Evolutionary conservation across 2,888 invertebrate species (phyloP).

Genomic region (Diadegma fenestrale): DNA sequence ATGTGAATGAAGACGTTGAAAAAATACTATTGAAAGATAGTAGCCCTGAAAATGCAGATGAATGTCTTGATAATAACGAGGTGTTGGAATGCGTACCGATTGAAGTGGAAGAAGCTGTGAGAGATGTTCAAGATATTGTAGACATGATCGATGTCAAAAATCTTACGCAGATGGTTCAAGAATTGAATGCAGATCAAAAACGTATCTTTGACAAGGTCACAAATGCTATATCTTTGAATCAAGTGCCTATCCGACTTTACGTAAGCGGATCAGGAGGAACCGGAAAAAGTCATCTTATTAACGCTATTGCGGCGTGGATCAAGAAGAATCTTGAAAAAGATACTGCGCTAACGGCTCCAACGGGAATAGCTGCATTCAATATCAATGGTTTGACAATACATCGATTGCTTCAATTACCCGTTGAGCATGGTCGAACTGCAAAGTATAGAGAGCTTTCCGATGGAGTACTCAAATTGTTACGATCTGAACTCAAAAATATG

Average conservation of each 20-base stretch:
- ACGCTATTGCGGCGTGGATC: constrained; percentile 74
- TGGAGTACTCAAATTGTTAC: constrained; percentile 71
- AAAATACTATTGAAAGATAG: constrained; percentile 28
- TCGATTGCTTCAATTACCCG: constrained; percentile 77
- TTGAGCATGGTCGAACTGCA: constrained; percentile 76
- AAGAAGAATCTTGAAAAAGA: constrained; percentile 72
- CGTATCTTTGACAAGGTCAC: constrained; percentile 67
- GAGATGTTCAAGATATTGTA: constrained; percentile 50
- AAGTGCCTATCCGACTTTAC: constrained; percentile 67
- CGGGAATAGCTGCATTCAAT: constrained; percentile 80
- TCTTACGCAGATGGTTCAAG: constrained; percentile 63
- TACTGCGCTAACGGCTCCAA: constrained; percentile 76
- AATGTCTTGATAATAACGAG: constrained; percentile 63
- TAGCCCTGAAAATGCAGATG: constrained; percentile 34
- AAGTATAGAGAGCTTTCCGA: constrained; percentile 76
- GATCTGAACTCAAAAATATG: constrained; percentile 39
- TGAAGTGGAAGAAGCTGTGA: constrained; percentile 12
- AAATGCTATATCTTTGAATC: constrained; percentile 14
- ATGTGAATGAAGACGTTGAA: no score
- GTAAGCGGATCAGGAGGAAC: constrained; percentile 76
- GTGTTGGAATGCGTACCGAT: constrained; percentile 61
- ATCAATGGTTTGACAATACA: constrained; percentile 79
- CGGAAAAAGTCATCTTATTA: constrained; percentile 78
- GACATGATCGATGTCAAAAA: constrained; percentile 53
- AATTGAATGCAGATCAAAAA: constrained; percentile 70